Percentiles rank a stretch among this genome's conserved stretches.
phyloP scores from a whole-genome alignment of 2,888 invertebrate species.

The Drosophila mulleri region DNA sequence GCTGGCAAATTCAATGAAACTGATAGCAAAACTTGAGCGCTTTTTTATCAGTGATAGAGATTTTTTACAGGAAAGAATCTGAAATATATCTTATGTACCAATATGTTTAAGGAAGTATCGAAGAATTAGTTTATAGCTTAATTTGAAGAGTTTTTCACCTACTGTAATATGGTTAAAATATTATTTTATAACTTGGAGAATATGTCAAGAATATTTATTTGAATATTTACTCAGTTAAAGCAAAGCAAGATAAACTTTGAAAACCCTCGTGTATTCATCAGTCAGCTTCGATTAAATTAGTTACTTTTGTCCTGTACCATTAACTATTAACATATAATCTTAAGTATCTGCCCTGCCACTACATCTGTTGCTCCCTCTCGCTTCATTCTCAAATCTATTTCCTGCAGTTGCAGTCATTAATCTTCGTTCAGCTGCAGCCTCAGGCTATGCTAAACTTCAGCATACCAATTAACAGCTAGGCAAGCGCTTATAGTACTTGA shows the following conservation, averaged over 20 bases:
- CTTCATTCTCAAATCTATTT: not conserved
- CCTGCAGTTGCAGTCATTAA: slow-evolving; percentile 11
- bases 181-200: too few species aligned
- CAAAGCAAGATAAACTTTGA: not conserved
- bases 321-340: not conserved
- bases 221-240: not conserved
- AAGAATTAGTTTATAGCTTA: too few species aligned
- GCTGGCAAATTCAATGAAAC: too few species aligned
- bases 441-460: not conserved
- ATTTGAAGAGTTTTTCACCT: too few species aligned
- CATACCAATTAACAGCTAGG: slow-evolving; percentile 5
- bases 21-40: not conserved
- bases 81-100: not conserved
- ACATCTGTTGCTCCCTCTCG: not conserved
- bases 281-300: not conserved
- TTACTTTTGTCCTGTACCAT: not conserved
- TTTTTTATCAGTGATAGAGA: not conserved
- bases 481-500: slow-evolving; percentile 3
- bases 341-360: not conserved
- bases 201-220: too few species aligned
- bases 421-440: not conserved
- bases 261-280: not conserved
- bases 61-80: not conserved
- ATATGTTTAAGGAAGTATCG: not conserved
- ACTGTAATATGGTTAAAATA: too few species aligned